Base-by-base conservation (phyloP, 2,113 vertebrate species). In the Colaptes auratus region DNA sequence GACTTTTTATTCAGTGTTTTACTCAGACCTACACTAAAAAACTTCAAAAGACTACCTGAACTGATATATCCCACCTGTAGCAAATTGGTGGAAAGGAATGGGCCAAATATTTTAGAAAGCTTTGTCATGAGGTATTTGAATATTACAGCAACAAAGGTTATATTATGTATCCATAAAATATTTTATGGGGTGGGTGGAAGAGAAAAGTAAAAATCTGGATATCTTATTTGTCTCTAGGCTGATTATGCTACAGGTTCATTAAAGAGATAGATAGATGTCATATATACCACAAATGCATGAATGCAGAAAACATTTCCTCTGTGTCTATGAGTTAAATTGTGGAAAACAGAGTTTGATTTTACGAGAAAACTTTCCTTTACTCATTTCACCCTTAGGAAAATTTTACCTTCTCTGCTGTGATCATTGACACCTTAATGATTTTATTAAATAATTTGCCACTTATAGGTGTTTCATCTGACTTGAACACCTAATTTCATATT, bases 211-310 rank as follows among this genome's bases (percentile, higher is more conserved):
- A 55, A 12, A 73, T n/a, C 46, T 82, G 64, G 61, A 81, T 92
- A 69, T 72, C 90, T 36, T 63, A 6, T 86, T 95, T 87, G 17
- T 60, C 60, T 84, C 82, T 72, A 75, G 71, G 72, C 64, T 86
- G 35, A 63, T 61, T 74, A 86, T 18, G 48, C 11, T 90, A 69
- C 39, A 87, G 35, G 63, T 86, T 87, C 88, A 90, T 91, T 81
- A 17, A 87, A 96, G 67, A 93, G 92, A 70, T 39, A 95, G 44
- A 82, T 33, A 95, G 88, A 91, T 88, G 46, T 56, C 69, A 67
- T 76, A 86, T 59, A 24, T 55, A 64, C 36, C 18, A 87, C 81
- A 89, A 89, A 82, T 52, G 67, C 82, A 63, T 80, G 71, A 91
- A 89, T 50, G 15, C 66, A 94, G 61, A 93, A 94, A 84, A 12